Conservation (phyloP, 2,113 vertebrate species). For the Sprattus sprattus region DNA sequence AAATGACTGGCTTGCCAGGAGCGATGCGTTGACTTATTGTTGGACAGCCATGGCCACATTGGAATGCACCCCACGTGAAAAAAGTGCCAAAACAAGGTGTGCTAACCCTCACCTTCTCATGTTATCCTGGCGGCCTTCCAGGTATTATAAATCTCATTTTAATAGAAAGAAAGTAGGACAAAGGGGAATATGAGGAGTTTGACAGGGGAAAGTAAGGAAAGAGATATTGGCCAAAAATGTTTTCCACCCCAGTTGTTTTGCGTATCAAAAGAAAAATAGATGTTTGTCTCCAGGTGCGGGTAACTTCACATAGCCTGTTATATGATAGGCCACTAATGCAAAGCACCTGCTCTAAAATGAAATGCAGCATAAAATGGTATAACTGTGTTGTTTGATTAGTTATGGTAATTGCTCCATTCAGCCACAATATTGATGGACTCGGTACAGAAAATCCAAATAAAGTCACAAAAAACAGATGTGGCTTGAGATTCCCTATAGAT, state of each 20-base stretch:
- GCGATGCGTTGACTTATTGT: conserved; percentile 66
- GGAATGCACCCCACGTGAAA: conserved; percentile 58
- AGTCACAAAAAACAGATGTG: conserved; percentile 71
- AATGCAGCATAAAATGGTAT: conserved; percentile 63
- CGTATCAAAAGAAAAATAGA: conserved; percentile 54
- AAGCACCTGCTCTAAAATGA: conserved; percentile 64
- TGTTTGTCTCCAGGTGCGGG: conserved; percentile 59
- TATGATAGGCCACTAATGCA: conserved; percentile 62
- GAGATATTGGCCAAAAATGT: conserved; percentile 18
- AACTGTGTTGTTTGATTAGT: conserved; percentile 72
- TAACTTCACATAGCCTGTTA: conserved; percentile 60
- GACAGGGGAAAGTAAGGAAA: conserved; percentile 28
- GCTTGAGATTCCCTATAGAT: conserved; percentile 46
- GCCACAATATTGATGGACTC: conserved; percentile 63
- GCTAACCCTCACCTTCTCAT: conserved; percentile 55
- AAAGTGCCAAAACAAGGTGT: conserved; percentile 59
- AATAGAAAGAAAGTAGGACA: conserved; percentile 29
- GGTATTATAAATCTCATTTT: conserved; percentile 54
- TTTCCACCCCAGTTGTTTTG: conserved; percentile 11
- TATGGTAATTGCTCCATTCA: conserved; percentile 67
- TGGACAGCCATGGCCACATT: conserved; percentile 43
- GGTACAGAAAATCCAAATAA: conserved; percentile 52
- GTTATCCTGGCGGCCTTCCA: conserved; percentile 56
- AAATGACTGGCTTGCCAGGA: conserved; percentile 48
- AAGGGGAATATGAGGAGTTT: conserved; percentile 15